Evolutionary conservation across 2,113 vertebrate species (phyloP).

Genomic region (Cygnus buccinator): DNA sequence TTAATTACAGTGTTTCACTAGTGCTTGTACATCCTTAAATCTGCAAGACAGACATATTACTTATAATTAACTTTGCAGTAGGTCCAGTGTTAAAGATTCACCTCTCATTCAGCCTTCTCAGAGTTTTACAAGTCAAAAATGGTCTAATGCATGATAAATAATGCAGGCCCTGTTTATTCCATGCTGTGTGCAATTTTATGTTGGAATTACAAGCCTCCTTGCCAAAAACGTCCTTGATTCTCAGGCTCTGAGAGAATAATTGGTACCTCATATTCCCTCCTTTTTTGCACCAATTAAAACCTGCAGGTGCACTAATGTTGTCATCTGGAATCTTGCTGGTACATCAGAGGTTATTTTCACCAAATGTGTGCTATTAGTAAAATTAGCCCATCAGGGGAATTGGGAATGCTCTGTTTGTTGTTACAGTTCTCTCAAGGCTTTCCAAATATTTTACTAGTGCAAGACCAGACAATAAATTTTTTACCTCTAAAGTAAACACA

Average conservation of each 20-base stretch:
- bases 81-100: conserved; percentile 10
- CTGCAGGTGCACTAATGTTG: conserved; percentile 42
- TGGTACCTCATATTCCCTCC: conserved; percentile 11
- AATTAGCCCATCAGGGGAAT: background rate
- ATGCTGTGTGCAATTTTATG: conserved; percentile 12
- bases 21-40: background rate
- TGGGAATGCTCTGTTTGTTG: background rate
- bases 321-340: conserved; percentile 35
- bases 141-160: conserved; percentile 16
- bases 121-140: conserved; percentile 1
- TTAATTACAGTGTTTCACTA: conserved; percentile 19
- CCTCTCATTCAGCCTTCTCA: background rate
- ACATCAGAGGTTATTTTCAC: background rate
- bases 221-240: conserved; percentile 1
- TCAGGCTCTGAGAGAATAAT: background rate
- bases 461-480: conserved; percentile 18
- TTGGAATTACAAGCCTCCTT: conserved; percentile 36
- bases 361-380: conserved; percentile 12
- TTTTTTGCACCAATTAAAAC: conserved; percentile 59
- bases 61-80: conserved; percentile 33
- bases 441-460: background rate
- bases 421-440: background rate
- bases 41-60: background rate
- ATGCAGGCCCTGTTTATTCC: conserved; percentile 12
- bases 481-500: conserved; percentile 16